Evolutionary conservation across 2,888 invertebrate genomes (phyloP).

Genomic region (Dryadula phaetusa): DNA sequence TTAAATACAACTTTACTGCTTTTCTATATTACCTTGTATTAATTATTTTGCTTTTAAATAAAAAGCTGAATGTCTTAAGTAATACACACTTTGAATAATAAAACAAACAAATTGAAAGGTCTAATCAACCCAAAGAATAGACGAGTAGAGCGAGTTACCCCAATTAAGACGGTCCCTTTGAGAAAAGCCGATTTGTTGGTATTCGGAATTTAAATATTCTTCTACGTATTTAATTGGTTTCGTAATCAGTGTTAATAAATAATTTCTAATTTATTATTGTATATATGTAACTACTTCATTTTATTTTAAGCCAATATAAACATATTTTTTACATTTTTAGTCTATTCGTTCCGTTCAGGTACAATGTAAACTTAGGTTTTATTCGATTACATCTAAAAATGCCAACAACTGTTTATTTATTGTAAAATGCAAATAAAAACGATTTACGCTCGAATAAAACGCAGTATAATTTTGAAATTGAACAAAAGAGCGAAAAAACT

Average conservation of each 20-base stretch:
- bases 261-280: not conserved
- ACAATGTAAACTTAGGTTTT: not conserved
- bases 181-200: slow-evolving; percentile 27
- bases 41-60: not conserved
- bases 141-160: slow-evolving; percentile 30
- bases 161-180: slow-evolving; percentile 40
- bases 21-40: not conserved
- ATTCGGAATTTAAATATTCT: not conserved
- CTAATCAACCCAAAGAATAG: slow-evolving; percentile 38
- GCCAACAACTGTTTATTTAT: too few relatives aligned
- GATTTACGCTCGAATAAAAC: too few relatives aligned
- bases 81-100: not conserved
- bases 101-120: slow-evolving; percentile 39
- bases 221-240: not conserved
- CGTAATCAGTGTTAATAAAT: not conserved
- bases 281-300: not conserved
- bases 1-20: slow-evolving; percentile 7
- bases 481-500: slow-evolving; percentile 28
- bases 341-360: too few relatives aligned
- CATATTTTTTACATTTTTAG: too few relatives aligned
- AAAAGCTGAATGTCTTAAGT: not conserved
- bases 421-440: too few relatives aligned
- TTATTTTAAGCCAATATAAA: not conserved
- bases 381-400: too few relatives aligned
- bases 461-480: slow-evolving; percentile 32